phyloP scores from a whole-genome alignment of 2,113 vertebrate species.

The Mirounga angustirostris region DNA sequence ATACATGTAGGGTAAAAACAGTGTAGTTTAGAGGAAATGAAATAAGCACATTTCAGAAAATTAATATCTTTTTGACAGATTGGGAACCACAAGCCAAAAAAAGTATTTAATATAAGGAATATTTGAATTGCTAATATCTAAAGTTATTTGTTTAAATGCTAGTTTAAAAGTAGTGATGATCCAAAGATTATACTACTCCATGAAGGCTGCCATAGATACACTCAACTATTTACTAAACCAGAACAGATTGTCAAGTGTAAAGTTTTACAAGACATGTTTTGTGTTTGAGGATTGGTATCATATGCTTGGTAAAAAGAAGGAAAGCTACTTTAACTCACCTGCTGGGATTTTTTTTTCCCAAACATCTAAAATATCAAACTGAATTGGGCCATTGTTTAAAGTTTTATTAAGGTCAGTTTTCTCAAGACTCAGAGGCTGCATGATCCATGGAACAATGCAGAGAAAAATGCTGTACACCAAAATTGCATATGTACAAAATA shows the following conservation, averaged over 20 bases:
- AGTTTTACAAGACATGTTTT: constrained; percentile 32
- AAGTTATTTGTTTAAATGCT: not conserved
- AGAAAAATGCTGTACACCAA: not conserved
- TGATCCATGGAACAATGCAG: not conserved
- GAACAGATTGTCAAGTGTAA: constrained; percentile 17
- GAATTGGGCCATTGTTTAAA: constrained; percentile 14
- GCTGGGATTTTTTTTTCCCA: not conserved
- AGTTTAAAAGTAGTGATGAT: not conserved
- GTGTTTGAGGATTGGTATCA: not conserved
- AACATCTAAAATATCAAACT: constrained; percentile 64
- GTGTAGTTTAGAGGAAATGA: not conserved
- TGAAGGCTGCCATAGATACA: not conserved
- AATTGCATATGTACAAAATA: constrained; percentile 6
- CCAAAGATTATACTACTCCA: not conserved
- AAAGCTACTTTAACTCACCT: constrained; percentile 5
- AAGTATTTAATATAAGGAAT: not conserved
- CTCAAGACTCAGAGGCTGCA: not conserved
- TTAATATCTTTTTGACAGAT: not conserved
- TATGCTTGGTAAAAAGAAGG: not conserved
- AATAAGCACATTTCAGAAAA: constrained; percentile 28
- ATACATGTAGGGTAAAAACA: not conserved
- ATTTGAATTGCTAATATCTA: not conserved
- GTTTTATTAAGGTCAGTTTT: not conserved
- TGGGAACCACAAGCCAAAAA: not conserved
- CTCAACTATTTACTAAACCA: not conserved